Base-by-base conservation (phyloP, 1,140 invertebrate genomes). In the Drosophila seguyi region DNA sequence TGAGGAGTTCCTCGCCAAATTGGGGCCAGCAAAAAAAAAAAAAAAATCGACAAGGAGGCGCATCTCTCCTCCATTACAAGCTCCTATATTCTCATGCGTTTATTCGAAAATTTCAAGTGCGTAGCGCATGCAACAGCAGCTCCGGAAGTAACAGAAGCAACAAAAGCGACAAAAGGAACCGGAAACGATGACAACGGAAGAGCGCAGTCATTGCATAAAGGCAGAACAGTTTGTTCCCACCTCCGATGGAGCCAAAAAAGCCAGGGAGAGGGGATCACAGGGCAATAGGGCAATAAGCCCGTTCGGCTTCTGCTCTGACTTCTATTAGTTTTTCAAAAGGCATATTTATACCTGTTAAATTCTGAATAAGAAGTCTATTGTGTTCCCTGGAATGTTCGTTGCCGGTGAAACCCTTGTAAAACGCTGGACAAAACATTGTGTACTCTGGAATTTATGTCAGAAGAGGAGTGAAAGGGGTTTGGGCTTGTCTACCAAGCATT, bases 201-300 rank as follows among this genome's bases (percentile, higher is more conserved):
- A 61, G 85, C 44, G 65, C 79, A 86, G 75, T 81, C 73, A 65
- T 84, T 79, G 65, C 65, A 77, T 58, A 74, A 69, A 80, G 57
- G 60, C 52, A 39, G 61, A 76, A 50, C 69, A 60, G 75, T 82
- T 82, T 71, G 61, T 55, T 55, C 29, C 48, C 53, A 39, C 41
- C 58, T 61, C 20, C 50, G 16, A 50, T 44, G 52, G 2, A 1
- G 25, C n/a, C 14, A 16, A 42, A 53, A 52, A 68, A 68, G 45
- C n/a, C 11, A 6, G 25, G 6, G 10, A 11, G n/a, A n/a, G 0
- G 41, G 39, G 16, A 20, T 29, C 42, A 39, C 18, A 20, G 29
- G 22, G 66, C 68, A 41, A 39, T 48, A 20, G 29, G 22, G 66
- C 68, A 41, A 39, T 48, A 56, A 72, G 68, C 20, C n/a, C 22